Conservation (phyloP, 2,113 vertebrate species). For the Desmodus rotundus region DNA sequence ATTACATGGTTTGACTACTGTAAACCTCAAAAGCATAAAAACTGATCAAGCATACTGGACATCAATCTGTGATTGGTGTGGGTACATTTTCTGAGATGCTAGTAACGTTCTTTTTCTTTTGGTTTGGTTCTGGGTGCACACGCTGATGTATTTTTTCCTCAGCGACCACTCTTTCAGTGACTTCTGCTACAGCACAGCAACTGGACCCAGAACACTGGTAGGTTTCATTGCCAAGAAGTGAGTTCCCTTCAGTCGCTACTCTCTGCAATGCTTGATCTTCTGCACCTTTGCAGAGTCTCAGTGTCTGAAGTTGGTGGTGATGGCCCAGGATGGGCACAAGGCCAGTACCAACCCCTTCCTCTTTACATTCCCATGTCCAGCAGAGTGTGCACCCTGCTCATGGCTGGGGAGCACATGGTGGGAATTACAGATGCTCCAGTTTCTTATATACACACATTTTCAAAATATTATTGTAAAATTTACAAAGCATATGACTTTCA, state of each 20-base stretch:
- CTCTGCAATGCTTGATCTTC: neutral
- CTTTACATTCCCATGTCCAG: neutral
- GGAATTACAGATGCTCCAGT: neutral
- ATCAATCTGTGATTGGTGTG: neutral
- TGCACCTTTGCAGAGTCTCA: neutral
- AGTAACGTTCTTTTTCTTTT: neutral
- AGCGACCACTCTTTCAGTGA: slow-evolving; percentile 34
- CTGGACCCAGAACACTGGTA: neutral
- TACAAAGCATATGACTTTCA: too few relatives aligned
- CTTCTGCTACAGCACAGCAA: neutral
- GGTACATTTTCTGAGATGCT: neutral
- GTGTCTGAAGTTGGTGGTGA: neutral
- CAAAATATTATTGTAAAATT: too few relatives aligned
- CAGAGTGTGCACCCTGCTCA: neutral
- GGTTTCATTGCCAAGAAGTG: neutral
- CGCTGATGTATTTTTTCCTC: neutral
- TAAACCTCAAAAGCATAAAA: neutral
- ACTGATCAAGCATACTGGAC: too few relatives aligned
- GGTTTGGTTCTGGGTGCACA: neutral
- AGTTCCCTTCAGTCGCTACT: neutral
- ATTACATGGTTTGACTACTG: neutral
- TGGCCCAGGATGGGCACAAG: neutral
- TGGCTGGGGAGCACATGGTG: neutral
- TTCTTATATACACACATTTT: too few relatives aligned
- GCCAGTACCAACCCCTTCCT: neutral